Percentiles rank a stretch among this genome's conserved stretches.
Conservation (phyloP, 2,888 invertebrate species). For the Blastobasis lacticolella region DNA sequence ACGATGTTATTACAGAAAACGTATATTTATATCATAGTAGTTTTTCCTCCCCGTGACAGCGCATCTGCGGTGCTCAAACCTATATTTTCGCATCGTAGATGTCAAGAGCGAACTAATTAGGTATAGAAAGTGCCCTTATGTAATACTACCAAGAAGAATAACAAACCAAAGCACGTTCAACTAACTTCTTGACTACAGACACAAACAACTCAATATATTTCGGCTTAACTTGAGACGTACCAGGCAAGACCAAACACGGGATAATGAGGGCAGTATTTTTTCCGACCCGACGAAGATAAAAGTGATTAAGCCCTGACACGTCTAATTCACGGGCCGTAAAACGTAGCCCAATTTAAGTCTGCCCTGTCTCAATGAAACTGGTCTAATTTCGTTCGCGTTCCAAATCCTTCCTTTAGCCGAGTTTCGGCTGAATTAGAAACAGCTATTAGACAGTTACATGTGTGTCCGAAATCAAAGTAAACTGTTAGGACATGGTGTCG, state of each 20-base stretch:
- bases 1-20: too few relatives aligned
- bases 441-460: constrained; percentile 17
- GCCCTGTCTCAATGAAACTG: constrained; percentile 6
- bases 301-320: constrained; percentile 5
- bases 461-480: constrained; percentile 28
- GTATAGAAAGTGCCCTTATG: too few relatives aligned
- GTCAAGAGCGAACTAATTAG: too few relatives aligned
- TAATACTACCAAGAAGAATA: too few relatives aligned
- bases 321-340: constrained; percentile 8
- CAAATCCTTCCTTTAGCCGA: constrained; percentile 2
- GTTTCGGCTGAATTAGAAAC: constrained; percentile 5
- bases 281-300: not conserved
- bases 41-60: too few relatives aligned
- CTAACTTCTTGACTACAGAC: too few relatives aligned
- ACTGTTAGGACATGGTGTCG: constrained; percentile 13
- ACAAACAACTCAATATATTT: too few relatives aligned
- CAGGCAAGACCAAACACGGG: not conserved
- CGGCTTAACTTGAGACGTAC: too few relatives aligned
- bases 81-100: too few relatives aligned
- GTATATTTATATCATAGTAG: too few relatives aligned
- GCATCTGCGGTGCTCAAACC: too few relatives aligned
- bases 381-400: constrained; percentile 8
- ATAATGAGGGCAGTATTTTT: constrained; percentile 1
- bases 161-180: too few relatives aligned
- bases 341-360: constrained; percentile 7